phyloP scores from a whole-genome alignment of 2,113 vertebrate species.

The Microcebus lehilahytsara region DNA sequence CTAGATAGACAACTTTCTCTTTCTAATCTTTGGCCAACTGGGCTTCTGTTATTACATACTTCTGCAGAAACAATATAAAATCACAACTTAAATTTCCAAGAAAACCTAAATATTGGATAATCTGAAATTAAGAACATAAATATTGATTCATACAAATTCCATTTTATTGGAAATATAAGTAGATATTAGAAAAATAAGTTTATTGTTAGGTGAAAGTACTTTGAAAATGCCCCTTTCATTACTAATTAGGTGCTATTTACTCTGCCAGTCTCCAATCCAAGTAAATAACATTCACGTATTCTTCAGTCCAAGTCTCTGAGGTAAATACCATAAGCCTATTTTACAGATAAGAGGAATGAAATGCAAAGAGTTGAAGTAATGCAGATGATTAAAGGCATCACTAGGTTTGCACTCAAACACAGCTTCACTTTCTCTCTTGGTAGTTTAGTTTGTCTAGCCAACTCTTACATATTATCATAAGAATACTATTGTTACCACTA shows the following conservation, averaged over 20 bases:
- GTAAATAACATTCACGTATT: background rate
- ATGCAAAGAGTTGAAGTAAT: background rate
- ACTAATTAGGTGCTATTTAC: background rate
- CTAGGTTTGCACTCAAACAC: background rate
- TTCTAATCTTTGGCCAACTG: background rate
- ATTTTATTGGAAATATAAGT: background rate
- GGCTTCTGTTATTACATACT: background rate
- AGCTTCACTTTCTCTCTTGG: background rate
- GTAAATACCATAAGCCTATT: background rate
- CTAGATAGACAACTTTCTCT: background rate
- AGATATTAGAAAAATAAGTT: constrained; percentile 14
- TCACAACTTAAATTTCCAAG: background rate
- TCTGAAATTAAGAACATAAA: background rate
- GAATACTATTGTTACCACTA: background rate
- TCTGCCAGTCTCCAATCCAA: background rate
- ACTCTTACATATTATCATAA: background rate
- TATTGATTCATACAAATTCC: background rate
- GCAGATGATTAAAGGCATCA: background rate
- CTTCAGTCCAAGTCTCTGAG: background rate
- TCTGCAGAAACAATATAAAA: constrained; percentile 15
- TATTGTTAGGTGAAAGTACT: background rate
- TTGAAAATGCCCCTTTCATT: background rate
- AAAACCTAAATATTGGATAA: background rate
- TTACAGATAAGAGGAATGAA: background rate
- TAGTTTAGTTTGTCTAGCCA: background rate